Percentiles rank a stretch among this genome's conserved stretches.
Evolutionary conservation across 1,140 invertebrate species (phyloP).

Genomic region (Ephestia elutella): DNA sequence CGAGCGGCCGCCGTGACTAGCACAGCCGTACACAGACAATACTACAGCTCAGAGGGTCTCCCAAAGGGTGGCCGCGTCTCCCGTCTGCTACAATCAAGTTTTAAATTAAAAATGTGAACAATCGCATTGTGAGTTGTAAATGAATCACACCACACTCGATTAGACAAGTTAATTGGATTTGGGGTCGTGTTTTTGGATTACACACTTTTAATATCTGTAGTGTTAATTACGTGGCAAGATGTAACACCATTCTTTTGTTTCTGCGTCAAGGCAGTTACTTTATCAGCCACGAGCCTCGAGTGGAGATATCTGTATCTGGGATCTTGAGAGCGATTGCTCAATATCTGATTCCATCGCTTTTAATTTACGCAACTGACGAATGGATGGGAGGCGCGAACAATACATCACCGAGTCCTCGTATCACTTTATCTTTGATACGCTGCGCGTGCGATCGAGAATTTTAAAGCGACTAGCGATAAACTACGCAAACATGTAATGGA

Average conservation of each 20-base stretch:
- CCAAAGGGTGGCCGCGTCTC: slow-evolving; percentile 19
- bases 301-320: background rate
- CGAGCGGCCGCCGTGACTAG: slow-evolving; percentile 6
- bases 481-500: background rate
- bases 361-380: slow-evolving; percentile 9
- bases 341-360: slow-evolving; percentile 16
- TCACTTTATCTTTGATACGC: background rate
- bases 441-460: slow-evolving; percentile 3
- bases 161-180: slow-evolving; percentile 39
- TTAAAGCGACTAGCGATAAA: background rate
- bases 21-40: background rate
- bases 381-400: slow-evolving; percentile 8
- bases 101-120: slow-evolving; percentile 48
- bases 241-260: slow-evolving; percentile 11
- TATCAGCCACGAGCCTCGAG: background rate
- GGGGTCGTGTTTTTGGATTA: slow-evolving; percentile 8
- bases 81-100: slow-evolving; percentile 36
- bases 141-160: slow-evolving; percentile 31
- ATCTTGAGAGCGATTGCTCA: slow-evolving; percentile 12
- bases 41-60: background rate
- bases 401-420: slow-evolving; percentile 3
- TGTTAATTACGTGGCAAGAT: background rate
- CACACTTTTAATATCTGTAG: background rate
- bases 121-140: slow-evolving; percentile 39
- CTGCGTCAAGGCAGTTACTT: slow-evolving; percentile 7